These are phyloP conservation scores for Nemotelus pantherinus DNA, from an alignment of 2,888 invertebrate genomes.

Conservation along the genomic window DNA sequence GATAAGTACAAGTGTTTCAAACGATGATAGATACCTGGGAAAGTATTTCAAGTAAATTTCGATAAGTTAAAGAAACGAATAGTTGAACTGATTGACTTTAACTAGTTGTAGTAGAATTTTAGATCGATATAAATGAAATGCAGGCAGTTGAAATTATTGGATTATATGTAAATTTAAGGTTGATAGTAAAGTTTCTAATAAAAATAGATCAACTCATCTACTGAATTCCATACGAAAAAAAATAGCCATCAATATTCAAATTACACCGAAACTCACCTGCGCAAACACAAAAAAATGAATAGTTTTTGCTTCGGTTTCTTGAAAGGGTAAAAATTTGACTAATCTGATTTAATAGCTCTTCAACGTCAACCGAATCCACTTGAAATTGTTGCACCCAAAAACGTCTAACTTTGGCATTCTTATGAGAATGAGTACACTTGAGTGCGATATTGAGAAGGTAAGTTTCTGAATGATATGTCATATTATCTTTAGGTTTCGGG, in stretches of 20 bases:
- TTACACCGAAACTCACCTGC: slow-evolving; percentile 22
- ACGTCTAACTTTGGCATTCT: slow-evolving; percentile 36
- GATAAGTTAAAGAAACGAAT: no score
- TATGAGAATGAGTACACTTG: slow-evolving; percentile 21
- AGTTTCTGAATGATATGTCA: slow-evolving; percentile 21
- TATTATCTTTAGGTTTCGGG: slow-evolving; percentile 28
- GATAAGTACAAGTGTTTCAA: background rate
- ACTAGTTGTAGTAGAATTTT: background rate
- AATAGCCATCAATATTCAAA: background rate
- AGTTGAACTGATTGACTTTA: no score
- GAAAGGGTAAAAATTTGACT: slow-evolving; percentile 33
- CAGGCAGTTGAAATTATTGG: slow-evolving; percentile 4
- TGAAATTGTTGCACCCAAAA: slow-evolving; percentile 41
- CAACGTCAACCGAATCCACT: slow-evolving; percentile 20
- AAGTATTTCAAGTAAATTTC: no score
- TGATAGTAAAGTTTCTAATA: background rate
- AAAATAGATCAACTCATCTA: background rate
- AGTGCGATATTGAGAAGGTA: slow-evolving; percentile 35
- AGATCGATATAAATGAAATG: background rate
- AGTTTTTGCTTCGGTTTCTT: slow-evolving; percentile 3
- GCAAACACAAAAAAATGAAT: slow-evolving; percentile 10
- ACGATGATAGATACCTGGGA: no score
- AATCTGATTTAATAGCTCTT: slow-evolving; percentile 36
- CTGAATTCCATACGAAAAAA: background rate
- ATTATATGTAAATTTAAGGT: background rate